A percentile compares a stretch with the other conserved stretches of the same genome.
These are phyloP conservation scores for Oryzias melastigma DNA, from an alignment of 2,113 vertebrate genomes.

Conservation along the genomic window DNA sequence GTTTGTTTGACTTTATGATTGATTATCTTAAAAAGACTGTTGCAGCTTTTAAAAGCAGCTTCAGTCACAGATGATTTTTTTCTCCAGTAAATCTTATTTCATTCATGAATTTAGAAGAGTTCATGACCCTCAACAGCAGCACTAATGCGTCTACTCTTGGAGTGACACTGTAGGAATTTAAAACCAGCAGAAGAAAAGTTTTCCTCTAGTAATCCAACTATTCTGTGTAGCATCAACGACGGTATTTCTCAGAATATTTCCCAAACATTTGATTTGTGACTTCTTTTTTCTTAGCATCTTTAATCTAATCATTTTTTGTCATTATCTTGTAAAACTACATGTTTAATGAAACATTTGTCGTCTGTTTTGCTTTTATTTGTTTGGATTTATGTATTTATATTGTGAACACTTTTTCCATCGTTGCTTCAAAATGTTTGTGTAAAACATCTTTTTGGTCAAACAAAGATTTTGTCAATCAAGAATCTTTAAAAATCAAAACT, in stretches of 20 bases:
- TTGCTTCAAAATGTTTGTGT: neutral
- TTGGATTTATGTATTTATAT: neutral
- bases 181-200: neutral
- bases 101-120: too few species aligned
- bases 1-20: too few species aligned
- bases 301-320: neutral
- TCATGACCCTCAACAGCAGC: too few species aligned
- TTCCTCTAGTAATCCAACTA: slow-evolving; percentile 16
- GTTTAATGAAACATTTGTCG: slow-evolving; percentile 10
- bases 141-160: too few species aligned
- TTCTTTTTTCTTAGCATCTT: slow-evolving; percentile 27
- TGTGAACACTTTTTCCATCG: neutral
- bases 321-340: slow-evolving; percentile 7
- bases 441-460: slow-evolving; percentile 15
- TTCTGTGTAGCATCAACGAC: neutral
- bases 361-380: neutral
- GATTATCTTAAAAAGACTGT: too few species aligned
- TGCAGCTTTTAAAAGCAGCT: too few species aligned
- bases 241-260: too few species aligned
- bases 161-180: too few species aligned
- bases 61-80: too few species aligned
- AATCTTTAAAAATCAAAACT: neutral
- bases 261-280: slow-evolving; percentile 25
- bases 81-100: too few species aligned
- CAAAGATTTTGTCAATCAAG: slow-evolving; percentile 1